These are phyloP conservation scores for Diaperis boleti DNA, from an alignment of 2,888 invertebrate species.

Conservation along the genomic window DNA sequence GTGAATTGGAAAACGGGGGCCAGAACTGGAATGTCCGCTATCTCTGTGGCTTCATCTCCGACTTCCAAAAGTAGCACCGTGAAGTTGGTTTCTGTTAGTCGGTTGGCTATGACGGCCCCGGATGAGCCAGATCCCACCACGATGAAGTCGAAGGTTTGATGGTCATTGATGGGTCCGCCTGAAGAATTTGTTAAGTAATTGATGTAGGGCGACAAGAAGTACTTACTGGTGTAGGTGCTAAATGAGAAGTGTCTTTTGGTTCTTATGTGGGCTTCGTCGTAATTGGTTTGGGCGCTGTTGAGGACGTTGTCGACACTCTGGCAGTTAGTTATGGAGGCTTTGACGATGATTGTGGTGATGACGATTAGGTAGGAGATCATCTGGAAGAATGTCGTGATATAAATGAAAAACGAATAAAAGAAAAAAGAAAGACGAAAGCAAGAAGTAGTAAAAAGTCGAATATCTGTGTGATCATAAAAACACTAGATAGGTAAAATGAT, in stretches of 20 bases:
- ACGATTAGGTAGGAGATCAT: not conserved
- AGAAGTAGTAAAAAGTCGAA: no score
- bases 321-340: not conserved
- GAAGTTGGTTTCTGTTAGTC: constrained; percentile 75
- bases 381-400: not conserved
- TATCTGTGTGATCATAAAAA: no score
- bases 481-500: no score
- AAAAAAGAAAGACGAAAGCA: no score
- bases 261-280: not conserved
- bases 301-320: not conserved
- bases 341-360: not conserved
- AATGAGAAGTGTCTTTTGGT: not conserved
- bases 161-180: not conserved
- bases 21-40: constrained; percentile 69
- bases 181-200: not conserved
- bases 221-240: not conserved
- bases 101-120: constrained; percentile 78
- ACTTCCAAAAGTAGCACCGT: constrained; percentile 77
- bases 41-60: constrained; percentile 68
- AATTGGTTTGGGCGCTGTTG: not conserved
- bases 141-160: constrained; percentile 71
- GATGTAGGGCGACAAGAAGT: not conserved
- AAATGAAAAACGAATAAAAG: no score
- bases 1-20: constrained; percentile 70
- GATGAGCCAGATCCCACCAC: constrained; percentile 79